phyloP scores from a whole-genome alignment of 2,888 invertebrate genomes.

The Crocallis elinguaria region DNA sequence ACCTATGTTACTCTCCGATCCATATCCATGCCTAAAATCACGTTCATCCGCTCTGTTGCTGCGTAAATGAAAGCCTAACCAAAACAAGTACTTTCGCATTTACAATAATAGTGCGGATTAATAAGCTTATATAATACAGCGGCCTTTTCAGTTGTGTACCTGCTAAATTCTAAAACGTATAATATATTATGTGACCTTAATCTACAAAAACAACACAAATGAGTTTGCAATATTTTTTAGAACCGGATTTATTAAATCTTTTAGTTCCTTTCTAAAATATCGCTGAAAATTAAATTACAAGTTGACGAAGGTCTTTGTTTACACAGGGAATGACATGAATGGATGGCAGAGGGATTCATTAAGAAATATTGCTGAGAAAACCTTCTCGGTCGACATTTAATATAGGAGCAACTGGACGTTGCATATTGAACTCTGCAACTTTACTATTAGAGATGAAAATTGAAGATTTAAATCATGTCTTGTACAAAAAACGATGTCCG shows the following conservation, averaged over 20 bases:
- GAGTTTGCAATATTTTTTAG: constrained; percentile 30
- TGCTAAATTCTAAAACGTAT: no score
- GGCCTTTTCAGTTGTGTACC: no score
- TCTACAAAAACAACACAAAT: constrained; percentile 33
- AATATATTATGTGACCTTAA: constrained; percentile 2
- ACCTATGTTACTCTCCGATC: no score
- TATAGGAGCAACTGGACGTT: neutral
- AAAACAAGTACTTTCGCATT: no score
- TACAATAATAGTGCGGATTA: no score
- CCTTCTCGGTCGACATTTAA: constrained; percentile 40
- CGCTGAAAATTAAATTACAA: constrained; percentile 53
- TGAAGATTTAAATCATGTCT: constrained; percentile 2
- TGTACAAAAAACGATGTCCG: constrained; percentile 56
- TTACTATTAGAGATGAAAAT: constrained; percentile 32
- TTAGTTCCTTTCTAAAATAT: constrained; percentile 49
- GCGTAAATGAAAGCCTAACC: no score
- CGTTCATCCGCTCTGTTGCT: no score
- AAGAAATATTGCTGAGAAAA: constrained; percentile 72
- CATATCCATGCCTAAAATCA: no score
- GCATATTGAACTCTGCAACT: constrained; percentile 42
- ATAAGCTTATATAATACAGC: no score
- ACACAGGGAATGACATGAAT: constrained; percentile 79
- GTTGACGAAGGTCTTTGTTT: constrained; percentile 77
- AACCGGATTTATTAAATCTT: constrained; percentile 43
- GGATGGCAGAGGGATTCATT: constrained; percentile 76